These are phyloP conservation scores for Nebria salina DNA, from an alignment of 2,888 invertebrate genomes.

Conservation along the genomic window DNA sequence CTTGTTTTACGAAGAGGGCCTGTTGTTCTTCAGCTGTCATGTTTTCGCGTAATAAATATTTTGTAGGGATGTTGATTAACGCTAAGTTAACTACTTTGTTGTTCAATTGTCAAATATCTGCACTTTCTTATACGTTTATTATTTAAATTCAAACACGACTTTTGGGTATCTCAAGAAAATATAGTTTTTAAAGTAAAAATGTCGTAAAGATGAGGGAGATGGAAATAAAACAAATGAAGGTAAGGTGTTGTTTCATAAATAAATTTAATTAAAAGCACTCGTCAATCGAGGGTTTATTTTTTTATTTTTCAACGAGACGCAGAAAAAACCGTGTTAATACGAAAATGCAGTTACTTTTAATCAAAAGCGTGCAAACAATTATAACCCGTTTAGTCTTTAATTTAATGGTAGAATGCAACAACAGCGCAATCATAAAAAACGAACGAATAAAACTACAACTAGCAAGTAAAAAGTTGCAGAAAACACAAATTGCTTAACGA, in stretches of 20 bases:
- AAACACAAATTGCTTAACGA: constrained; percentile 28
- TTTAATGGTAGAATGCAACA: constrained; percentile 10
- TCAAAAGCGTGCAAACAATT: constrained; percentile 15
- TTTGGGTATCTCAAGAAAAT: no score
- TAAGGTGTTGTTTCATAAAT: not conserved
- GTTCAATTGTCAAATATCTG: no score
- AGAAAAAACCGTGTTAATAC: not conserved
- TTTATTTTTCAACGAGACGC: not conserved
- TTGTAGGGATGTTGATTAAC: not conserved
- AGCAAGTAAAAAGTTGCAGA: constrained; percentile 6
- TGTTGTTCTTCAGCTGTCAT: not conserved
- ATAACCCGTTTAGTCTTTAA: constrained; percentile 7
- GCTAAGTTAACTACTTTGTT: no score
- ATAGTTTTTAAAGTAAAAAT: no score
- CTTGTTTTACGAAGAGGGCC: not conserved
- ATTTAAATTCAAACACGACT: no score
- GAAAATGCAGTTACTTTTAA: not conserved
- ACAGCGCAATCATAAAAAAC: constrained; percentile 8
- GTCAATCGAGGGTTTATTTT: not conserved
- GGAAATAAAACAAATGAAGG: no score
- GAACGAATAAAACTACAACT: not conserved
- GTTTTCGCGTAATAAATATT: not conserved
- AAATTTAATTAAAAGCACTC: not conserved
- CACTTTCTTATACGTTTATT: no score
- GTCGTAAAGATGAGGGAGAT: no score